Base-by-base conservation (phyloP, 2,888 invertebrate genomes). In the Pristionchus fissidentatus region DNA sequence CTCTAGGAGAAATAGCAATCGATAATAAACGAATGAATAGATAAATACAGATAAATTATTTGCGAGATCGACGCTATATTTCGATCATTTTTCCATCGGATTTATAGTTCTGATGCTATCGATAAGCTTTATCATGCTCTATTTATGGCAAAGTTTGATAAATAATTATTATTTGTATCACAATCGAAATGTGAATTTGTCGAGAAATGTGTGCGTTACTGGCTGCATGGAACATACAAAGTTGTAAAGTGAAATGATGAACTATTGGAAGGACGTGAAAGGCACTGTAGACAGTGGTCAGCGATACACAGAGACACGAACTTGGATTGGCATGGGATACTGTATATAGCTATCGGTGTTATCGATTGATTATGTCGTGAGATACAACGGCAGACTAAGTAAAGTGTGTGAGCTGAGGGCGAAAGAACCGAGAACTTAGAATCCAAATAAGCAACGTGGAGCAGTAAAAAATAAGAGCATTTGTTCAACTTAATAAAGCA, bases 351-450 rank as follows among this genome's bases (percentile, higher is more conserved):
- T n/a, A 38, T 22, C 2, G 62, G 35, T 49, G 35, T 15, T 7
- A 15, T 32, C 1, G 26, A 75, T 43, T 75, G 75, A 75, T 75
- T 75, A 75, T 75, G 75, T 75, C 75, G 26, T 46, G 46, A 46
- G 19, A 46, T 43, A 75, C 29, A 46, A 46, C 46, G 46, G 46
- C 46, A 46, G 46, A 46, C 13, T 41, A 32, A 8, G n/a, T 43
- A 75, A 46, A 15, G 19, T 49, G 49, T 15, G 32, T 75, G 75
- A 75, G 32, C 46, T n/a, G 35, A 75, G 32, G 35, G 13, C 32
- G 29, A 32, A 3, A 26, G 15, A 46, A 43, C 75, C 43, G 10
- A 43, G 46, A 46, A 75, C 46, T 75, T 46, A 43, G 32, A 46
- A 46, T 75, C 13, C 26, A 75, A 41, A 41, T 26, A 70, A 70